Conservation (phyloP, 1,140 invertebrate genomes). For the Pinna nobilis region DNA sequence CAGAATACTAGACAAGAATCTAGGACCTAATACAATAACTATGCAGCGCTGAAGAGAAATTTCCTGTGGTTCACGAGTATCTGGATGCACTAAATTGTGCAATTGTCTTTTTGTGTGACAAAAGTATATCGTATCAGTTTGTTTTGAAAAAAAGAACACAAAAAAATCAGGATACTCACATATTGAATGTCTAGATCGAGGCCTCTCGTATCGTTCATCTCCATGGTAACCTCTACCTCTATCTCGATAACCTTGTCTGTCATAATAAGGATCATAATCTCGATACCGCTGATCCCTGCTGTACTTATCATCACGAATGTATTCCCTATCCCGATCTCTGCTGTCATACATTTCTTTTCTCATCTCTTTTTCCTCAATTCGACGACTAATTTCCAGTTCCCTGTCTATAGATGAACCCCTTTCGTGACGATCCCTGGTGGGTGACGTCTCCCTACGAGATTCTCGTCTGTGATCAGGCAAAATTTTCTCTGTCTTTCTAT, state of each 20-base stretch:
- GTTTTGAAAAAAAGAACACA: neutral
- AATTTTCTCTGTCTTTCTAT: conserved; percentile 1
- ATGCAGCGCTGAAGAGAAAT: neutral
- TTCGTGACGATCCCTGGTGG: conserved; percentile 33
- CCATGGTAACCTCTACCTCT: conserved; percentile 47
- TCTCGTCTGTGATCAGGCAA: conserved; percentile 16
- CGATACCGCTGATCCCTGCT: conserved; percentile 32
- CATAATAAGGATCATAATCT: conserved; percentile 53
- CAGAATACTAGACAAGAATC: too few relatives aligned
- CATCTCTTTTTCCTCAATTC: conserved; percentile 38
- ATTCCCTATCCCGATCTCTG: conserved; percentile 34
- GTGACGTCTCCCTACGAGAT: neutral
- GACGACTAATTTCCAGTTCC: conserved; percentile 41
- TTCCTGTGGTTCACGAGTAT: too few relatives aligned
- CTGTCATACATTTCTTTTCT: conserved; percentile 27
- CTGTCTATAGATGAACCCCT: conserved; percentile 39
- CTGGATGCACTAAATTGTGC: too few relatives aligned
- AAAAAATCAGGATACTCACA: conserved; percentile 19
- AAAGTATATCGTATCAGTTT: neutral
- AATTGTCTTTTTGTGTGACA: too few relatives aligned
- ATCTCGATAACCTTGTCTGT: conserved; percentile 45
- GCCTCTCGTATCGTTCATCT: conserved; percentile 65
- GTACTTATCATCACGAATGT: conserved; percentile 33
- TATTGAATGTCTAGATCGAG: conserved; percentile 62
- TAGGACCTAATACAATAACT: too few relatives aligned